A percentile compares a stretch with the other conserved stretches of the same genome.
These are phyloP conservation scores for Napeogenes sylphis DNA, from an alignment of 2,888 invertebrate genomes.

Conservation along the genomic window DNA sequence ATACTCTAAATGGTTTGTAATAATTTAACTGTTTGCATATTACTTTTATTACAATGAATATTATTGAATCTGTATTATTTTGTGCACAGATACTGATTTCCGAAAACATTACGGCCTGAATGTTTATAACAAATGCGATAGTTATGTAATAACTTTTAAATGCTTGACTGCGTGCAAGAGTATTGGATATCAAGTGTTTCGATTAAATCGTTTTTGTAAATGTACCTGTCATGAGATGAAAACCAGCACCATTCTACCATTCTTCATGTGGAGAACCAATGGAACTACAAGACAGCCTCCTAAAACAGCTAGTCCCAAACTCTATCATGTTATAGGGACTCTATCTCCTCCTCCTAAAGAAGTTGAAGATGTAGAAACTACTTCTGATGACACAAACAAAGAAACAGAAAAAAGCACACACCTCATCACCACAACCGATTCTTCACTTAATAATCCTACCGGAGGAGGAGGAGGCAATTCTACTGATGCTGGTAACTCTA, in stretches of 20 bases:
- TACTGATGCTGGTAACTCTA: background rate
- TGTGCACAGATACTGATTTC: conserved; percentile 37
- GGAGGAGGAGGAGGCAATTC: background rate
- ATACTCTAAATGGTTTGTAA: conserved; percentile 35
- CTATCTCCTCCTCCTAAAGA: conserved; percentile 38
- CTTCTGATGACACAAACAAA: background rate
- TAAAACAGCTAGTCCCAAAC: conserved; percentile 45
- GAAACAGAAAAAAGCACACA: background rate
- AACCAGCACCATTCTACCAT: conserved; percentile 50
- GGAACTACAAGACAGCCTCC: conserved; percentile 47
- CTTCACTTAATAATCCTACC: conserved; percentile 4
- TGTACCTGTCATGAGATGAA: conserved; percentile 59
- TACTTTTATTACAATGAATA: background rate
- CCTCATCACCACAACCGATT: background rate
- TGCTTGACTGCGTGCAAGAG: conserved; percentile 62
- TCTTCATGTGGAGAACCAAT: conserved; percentile 57
- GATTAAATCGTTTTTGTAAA: conserved; percentile 48
- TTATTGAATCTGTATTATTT: conserved; percentile 15
- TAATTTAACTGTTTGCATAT: conserved; percentile 7
- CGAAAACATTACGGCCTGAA: conserved; percentile 60
- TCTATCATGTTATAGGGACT: conserved; percentile 54
- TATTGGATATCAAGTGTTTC: conserved; percentile 52
- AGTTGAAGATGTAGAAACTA: background rate
- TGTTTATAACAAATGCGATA: conserved; percentile 43
- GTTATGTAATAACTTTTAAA: conserved; percentile 52